Evolutionary conservation across 2,113 vertebrate genomes (phyloP).

Genomic region (Paralichthys olivaceus): DNA sequence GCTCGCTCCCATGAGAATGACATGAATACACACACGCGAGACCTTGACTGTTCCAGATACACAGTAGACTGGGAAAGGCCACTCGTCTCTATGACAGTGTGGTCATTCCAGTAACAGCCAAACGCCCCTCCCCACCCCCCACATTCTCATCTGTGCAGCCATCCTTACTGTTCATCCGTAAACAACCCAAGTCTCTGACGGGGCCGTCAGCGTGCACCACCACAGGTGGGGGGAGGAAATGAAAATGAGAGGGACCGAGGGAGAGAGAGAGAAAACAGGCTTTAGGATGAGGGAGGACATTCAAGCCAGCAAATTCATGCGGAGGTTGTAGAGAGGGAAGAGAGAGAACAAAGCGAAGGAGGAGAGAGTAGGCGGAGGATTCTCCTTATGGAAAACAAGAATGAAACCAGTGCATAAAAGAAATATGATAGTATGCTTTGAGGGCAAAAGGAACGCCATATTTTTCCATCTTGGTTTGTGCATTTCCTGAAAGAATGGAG

Average conservation of each 20-base stretch:
- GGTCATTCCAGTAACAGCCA: slow-evolving; percentile 49
- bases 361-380: slow-evolving; percentile 44
- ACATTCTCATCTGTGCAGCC: slow-evolving; percentile 40
- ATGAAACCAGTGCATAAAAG: slow-evolving; percentile 21
- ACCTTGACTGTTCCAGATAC: slow-evolving; percentile 38
- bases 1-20: slow-evolving; percentile 25
- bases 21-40: slow-evolving; percentile 23
- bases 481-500: background rate
- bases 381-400: slow-evolving; percentile 48
- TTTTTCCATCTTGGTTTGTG: slow-evolving; percentile 19
- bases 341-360: slow-evolving; percentile 25
- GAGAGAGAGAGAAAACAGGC: slow-evolving; percentile 17
- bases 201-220: slow-evolving; percentile 44
- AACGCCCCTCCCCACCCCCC: slow-evolving; percentile 2
- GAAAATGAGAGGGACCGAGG: slow-evolving; percentile 31
- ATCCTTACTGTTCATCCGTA: slow-evolving; percentile 54
- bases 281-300: slow-evolving; percentile 29
- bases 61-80: slow-evolving; percentile 43
- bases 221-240: slow-evolving; percentile 62
- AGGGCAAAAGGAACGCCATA: slow-evolving; percentile 2
- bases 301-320: slow-evolving; percentile 31
- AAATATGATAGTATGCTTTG: slow-evolving; percentile 33
- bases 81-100: slow-evolving; percentile 40
- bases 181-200: slow-evolving; percentile 61
- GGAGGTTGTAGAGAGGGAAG: slow-evolving; percentile 5